These are phyloP conservation scores for Semibalanus balanoides DNA, from an alignment of 1,140 invertebrate genomes.

Conservation along the genomic window DNA sequence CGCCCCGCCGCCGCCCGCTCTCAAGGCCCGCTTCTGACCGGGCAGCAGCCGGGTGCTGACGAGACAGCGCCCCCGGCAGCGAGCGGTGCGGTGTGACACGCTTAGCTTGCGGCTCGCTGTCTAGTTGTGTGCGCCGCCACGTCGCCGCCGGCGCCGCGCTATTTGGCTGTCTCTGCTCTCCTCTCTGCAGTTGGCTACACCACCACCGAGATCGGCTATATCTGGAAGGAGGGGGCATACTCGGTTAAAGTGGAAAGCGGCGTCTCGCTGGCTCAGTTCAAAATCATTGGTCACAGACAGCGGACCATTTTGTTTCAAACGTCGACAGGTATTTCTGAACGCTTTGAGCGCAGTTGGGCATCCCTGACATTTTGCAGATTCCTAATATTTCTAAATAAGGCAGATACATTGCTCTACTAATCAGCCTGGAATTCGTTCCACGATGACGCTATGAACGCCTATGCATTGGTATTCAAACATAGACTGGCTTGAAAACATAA, in stretches of 20 bases:
- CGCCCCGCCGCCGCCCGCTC: no score
- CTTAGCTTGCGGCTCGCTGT: background rate
- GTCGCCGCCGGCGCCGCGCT: background rate
- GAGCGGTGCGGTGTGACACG: background rate
- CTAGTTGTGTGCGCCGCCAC: no score
- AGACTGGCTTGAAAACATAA: no score
- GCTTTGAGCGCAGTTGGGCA: background rate
- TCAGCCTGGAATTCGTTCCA: background rate
- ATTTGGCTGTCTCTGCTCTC: background rate
- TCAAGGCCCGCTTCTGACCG: background rate
- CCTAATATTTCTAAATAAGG: background rate
- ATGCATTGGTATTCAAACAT: no score
- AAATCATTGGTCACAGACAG: slow-evolving; percentile 81
- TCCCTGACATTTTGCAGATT: background rate
- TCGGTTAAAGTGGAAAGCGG: slow-evolving; percentile 82
- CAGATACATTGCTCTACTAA: background rate
- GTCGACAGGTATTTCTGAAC: slow-evolving; percentile 56
- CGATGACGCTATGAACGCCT: background rate
- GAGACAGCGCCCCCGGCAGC: background rate
- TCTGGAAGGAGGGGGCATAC: slow-evolving; percentile 47
- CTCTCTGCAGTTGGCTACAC: background rate
- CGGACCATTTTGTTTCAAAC: slow-evolving; percentile 78
- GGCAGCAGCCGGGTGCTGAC: background rate
- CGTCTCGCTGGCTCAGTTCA: slow-evolving; percentile 86
- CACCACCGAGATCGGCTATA: background rate